phyloP scores from a whole-genome alignment of 2,113 vertebrate genomes.

The Gila orcuttii region DNA sequence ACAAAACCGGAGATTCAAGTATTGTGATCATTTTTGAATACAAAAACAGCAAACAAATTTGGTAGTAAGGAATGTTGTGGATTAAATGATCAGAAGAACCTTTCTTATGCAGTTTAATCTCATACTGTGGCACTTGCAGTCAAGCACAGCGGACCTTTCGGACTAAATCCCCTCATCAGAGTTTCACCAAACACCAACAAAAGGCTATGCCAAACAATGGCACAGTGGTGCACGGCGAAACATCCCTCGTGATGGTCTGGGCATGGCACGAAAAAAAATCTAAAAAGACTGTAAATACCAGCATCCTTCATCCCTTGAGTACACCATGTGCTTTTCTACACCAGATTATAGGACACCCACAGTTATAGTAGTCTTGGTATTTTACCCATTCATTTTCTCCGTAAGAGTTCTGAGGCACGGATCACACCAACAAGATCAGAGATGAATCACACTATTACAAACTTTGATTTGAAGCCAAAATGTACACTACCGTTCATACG shows the following conservation, averaged over 20 bases:
- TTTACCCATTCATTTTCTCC: background rate
- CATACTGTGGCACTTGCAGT: background rate
- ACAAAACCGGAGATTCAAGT: background rate
- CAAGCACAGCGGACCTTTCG: background rate
- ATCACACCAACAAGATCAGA: background rate
- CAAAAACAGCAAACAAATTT: background rate
- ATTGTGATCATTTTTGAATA: background rate
- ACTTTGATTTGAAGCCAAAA: too few relatives aligned
- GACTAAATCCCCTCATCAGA: slow-evolving; percentile 4
- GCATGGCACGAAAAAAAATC: background rate
- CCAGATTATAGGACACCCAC: background rate
- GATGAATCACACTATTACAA: too few relatives aligned
- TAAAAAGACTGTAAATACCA: background rate
- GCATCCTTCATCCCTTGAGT: background rate
- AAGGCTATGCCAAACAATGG: background rate
- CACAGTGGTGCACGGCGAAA: background rate
- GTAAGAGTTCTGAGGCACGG: background rate
- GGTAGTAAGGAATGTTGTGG: background rate
- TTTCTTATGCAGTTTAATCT: background rate
- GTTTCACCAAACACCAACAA: slow-evolving; percentile 17
- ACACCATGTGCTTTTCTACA: slow-evolving; percentile 1
- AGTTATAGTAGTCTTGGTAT: background rate
- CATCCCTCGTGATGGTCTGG: slow-evolving; percentile 3
- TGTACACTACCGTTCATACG: too few relatives aligned
- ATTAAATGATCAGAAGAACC: background rate